A percentile compares a stretch with the other conserved stretches of the same genome.
Conservation (phyloP, 2,797 vertebrate species). For the Potorous gilbertii region DNA sequence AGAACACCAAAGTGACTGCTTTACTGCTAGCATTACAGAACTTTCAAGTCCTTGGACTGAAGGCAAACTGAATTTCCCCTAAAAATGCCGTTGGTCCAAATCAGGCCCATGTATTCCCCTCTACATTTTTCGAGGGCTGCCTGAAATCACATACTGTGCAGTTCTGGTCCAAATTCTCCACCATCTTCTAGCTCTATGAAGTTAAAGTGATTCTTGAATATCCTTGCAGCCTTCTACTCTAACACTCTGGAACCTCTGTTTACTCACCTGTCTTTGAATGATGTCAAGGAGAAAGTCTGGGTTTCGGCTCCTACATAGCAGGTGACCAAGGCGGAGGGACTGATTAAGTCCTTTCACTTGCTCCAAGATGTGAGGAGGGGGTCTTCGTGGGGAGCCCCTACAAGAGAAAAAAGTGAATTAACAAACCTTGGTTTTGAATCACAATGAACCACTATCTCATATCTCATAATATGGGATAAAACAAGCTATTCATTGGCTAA, state of each 20-base stretch:
- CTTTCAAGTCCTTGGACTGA: background rate
- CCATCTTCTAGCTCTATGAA: background rate
- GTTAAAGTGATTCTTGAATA: background rate
- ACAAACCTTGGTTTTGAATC: background rate
- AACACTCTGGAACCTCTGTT: accelerated
- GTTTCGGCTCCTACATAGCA: conserved; percentile 96
- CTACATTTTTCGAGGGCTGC: too few relatives aligned
- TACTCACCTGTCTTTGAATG: conserved; percentile 96
- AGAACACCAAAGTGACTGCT: background rate
- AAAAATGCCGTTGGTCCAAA: background rate
- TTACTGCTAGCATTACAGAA: background rate
- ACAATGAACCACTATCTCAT: background rate
- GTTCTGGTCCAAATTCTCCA: background rate
- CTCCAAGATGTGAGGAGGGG: conserved; percentile 94
- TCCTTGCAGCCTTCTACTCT: background rate
- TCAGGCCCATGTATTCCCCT: background rate
- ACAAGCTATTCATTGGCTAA: background rate
- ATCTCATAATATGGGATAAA: background rate
- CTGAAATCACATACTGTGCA: too few relatives aligned
- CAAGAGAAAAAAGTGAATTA: conserved; percentile 44
- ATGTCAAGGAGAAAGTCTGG: conserved; percentile 98
- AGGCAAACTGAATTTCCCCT: background rate
- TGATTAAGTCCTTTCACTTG: conserved; percentile 97
- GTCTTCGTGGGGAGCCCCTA: conserved; percentile 96
- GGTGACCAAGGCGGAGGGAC: conserved; percentile 95